Conservation (phyloP, 2,888 invertebrate species). For the Callimorpha dominula region DNA sequence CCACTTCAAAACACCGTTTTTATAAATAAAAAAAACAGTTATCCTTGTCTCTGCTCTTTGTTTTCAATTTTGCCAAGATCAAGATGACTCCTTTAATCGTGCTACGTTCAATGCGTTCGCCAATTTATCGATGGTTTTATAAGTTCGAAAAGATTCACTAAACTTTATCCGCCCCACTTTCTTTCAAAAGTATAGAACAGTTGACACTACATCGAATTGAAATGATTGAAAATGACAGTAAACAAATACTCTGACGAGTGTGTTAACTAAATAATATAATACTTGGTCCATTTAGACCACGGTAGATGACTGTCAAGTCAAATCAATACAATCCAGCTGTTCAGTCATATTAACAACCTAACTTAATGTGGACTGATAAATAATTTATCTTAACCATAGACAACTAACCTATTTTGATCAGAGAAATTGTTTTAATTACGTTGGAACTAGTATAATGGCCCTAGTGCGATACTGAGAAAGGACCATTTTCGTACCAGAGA, state of each 20-base stretch:
- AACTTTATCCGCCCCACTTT: background rate
- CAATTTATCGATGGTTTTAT: background rate
- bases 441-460: too few species aligned
- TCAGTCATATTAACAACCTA: too few species aligned
- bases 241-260: background rate
- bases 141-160: background rate
- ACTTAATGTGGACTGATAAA: too few species aligned
- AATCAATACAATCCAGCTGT: too few species aligned
- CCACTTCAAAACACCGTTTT: background rate
- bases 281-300: too few species aligned
- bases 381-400: too few species aligned
- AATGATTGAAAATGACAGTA: background rate
- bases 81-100: background rate
- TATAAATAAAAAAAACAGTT: background rate
- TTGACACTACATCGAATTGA: background rate
- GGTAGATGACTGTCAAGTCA: too few species aligned
- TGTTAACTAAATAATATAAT: too few species aligned
- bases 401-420: too few species aligned
- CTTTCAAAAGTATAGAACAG: background rate
- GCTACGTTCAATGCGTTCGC: background rate
- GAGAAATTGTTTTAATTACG: too few species aligned
- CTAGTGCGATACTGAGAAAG: too few species aligned
- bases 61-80: constrained; percentile 7
- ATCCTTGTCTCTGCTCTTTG: constrained; percentile 3
- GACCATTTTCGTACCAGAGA: too few species aligned